Conservation (phyloP, 2,113 vertebrate species). For the Pleuronectes platessa region DNA sequence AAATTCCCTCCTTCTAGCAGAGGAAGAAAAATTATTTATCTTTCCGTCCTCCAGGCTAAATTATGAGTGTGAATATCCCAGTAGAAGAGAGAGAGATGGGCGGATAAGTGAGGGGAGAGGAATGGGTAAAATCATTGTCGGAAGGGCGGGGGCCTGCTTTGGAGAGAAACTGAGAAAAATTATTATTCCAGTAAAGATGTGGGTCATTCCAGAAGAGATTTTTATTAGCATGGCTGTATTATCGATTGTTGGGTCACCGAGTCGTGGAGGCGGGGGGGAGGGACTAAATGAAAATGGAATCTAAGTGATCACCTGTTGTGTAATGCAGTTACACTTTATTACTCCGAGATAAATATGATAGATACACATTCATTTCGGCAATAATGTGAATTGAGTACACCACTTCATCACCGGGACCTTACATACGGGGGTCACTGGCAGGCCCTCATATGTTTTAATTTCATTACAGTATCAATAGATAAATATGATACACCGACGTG, state of each 20-base stretch:
- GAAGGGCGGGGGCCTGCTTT: not conserved
- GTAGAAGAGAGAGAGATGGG: slow-evolving; percentile 32
- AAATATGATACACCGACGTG: slow-evolving; percentile 71
- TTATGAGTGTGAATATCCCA: slow-evolving; percentile 20
- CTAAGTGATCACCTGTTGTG: slow-evolving; percentile 76
- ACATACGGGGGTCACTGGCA: slow-evolving; percentile 62
- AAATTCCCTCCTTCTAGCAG: slow-evolving; percentile 36
- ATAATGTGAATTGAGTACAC: slow-evolving; percentile 62
- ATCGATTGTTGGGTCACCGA: slow-evolving; percentile 74
- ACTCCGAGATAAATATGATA: slow-evolving; percentile 79
- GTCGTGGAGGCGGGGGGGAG: slow-evolving; percentile 45
- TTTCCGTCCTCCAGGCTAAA: slow-evolving; percentile 45
- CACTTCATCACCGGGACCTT: slow-evolving; percentile 67
- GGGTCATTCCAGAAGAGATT: slow-evolving; percentile 56
- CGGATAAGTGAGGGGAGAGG: slow-evolving; percentile 32
- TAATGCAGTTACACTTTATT: slow-evolving; percentile 79
- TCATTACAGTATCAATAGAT: slow-evolving; percentile 74
- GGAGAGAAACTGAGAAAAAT: slow-evolving; percentile 32
- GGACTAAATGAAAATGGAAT: slow-evolving; percentile 76
- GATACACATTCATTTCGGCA: slow-evolving; percentile 65
- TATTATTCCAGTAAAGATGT: slow-evolving; percentile 53
- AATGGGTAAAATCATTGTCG: not conserved
- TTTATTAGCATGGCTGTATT: slow-evolving; percentile 69
- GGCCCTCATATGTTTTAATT: slow-evolving; percentile 64
- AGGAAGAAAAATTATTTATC: slow-evolving; percentile 54